Evolutionary conservation across 2,888 invertebrate species (phyloP).

Genomic region (Spilosoma lubricipeda): DNA sequence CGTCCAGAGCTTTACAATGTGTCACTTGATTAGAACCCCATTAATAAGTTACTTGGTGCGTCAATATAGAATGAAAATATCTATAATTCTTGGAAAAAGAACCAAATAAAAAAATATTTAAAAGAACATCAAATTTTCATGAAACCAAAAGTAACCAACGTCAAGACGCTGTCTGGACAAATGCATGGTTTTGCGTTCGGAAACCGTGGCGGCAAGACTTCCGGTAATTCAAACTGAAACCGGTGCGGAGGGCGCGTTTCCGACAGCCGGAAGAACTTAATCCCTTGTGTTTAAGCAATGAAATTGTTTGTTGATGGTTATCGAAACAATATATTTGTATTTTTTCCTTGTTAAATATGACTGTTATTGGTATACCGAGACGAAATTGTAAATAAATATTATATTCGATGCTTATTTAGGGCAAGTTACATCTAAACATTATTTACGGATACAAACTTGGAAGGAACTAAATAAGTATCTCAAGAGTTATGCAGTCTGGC

Average conservation of each 20-base stretch:
- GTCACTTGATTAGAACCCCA: not conserved
- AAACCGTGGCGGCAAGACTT: slow-evolving; percentile 65
- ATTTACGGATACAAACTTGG: not conserved
- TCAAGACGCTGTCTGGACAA: slow-evolving; percentile 21
- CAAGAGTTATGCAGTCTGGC: not conserved
- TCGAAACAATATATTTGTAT: slow-evolving; percentile 27
- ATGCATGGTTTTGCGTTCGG: slow-evolving; percentile 50
- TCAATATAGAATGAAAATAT: not conserved
- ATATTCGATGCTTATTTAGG: not conserved
- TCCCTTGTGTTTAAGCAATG: slow-evolving; percentile 55
- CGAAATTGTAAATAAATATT: not conserved
- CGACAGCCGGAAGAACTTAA: slow-evolving; percentile 53
- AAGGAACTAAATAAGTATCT: not conserved
- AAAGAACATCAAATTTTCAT: not conserved
- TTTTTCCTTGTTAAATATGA: slow-evolving; percentile 19
- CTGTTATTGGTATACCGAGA: not conserved
- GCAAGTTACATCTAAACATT: not conserved
- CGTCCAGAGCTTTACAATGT: slow-evolving; percentile 36
- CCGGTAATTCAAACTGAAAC: slow-evolving; percentile 64
- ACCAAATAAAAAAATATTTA: not conserved
- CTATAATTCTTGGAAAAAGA: not conserved
- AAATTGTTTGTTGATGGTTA: slow-evolving; percentile 36
- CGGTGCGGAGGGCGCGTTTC: slow-evolving; percentile 60
- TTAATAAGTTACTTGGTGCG: not conserved
- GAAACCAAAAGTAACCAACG: not conserved